A percentile compares a stretch with the other conserved stretches of the same genome.
Conservation (phyloP, 2,113 vertebrate species). For the Columba janthina region DNA sequence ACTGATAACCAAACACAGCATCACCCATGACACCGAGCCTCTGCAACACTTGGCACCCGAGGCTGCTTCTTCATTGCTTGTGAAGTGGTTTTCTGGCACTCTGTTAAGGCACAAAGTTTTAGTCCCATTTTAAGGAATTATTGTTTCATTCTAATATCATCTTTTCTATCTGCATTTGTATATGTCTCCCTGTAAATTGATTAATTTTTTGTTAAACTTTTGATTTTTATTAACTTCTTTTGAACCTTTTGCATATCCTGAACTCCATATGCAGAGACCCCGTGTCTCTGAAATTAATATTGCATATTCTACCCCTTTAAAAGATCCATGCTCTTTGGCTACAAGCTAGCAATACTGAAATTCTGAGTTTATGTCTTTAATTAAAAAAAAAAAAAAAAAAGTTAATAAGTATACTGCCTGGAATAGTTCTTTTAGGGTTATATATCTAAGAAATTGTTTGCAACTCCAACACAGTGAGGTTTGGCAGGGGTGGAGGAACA, state of each 20-base stretch:
- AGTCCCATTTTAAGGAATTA: neutral
- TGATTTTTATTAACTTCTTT: neutral
- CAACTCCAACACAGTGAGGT: neutral
- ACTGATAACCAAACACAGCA: neutral
- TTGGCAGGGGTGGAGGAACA: neutral
- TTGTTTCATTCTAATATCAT: neutral
- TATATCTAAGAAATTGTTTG: slow-evolving; percentile 27
- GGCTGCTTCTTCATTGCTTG: fast-evolving
- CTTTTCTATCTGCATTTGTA: neutral
- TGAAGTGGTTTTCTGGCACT: neutral
- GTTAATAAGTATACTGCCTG: neutral
- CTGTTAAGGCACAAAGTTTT: neutral
- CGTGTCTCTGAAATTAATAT: neutral
- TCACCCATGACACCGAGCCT: neutral
- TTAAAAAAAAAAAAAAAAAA: neutral
- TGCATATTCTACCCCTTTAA: neutral
- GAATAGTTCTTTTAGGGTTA: neutral
- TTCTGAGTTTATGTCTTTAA: neutral
- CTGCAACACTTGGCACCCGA: neutral
- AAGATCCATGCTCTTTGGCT: neutral
- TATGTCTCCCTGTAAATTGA: neutral
- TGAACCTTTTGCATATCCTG: neutral
- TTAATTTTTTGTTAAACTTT: neutral
- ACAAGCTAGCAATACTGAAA: neutral
- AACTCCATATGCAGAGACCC: neutral